Evolutionary conservation across 2,888 invertebrate species (phyloP).

Genomic region (Baccha elongata): DNA sequence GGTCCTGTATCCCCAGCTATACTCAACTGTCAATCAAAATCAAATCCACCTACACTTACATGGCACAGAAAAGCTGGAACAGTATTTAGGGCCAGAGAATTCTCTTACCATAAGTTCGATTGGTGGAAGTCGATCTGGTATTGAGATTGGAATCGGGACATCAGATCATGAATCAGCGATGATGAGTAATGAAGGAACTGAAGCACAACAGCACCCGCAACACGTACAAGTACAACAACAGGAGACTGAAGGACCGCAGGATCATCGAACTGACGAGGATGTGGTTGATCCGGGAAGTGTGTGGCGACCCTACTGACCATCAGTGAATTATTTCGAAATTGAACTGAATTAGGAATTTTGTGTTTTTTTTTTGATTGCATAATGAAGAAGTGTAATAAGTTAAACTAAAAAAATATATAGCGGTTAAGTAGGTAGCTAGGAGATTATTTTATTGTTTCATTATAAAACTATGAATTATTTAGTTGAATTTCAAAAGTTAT

Average conservation of each 20-base stretch:
- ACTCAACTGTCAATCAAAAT: conserved; percentile 93
- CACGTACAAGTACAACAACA: conserved; percentile 69
- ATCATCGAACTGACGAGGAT: conserved; percentile 78
- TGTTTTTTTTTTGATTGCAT: conserved; percentile 30
- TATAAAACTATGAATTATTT: conserved; percentile 34
- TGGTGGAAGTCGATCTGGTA: conserved; percentile 82
- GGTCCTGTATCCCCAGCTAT: conserved; percentile 90
- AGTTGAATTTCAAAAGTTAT: conserved; percentile 51
- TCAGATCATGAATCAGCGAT: conserved; percentile 78
- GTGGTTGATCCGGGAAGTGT: conserved; percentile 84
- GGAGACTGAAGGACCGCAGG: conserved; percentile 69
- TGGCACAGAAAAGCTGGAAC: conserved; percentile 86
- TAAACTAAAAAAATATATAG: conserved; percentile 10
- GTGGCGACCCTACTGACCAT: conserved; percentile 90
- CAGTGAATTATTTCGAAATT: conserved; percentile 77
- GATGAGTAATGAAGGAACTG: conserved; percentile 71
- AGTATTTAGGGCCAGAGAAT: conserved; percentile 85
- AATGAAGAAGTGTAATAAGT: conserved; percentile 50
- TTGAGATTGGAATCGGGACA: conserved; percentile 84
- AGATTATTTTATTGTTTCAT: conserved; percentile 40
- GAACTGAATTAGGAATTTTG: conserved; percentile 77
- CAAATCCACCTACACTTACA: conserved; percentile 93
- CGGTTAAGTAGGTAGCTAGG: conserved; percentile 63
- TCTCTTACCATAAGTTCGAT: conserved; percentile 85
- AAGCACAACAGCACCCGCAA: conserved; percentile 80